Percentiles rank a stretch among this genome's conserved stretches.
Evolutionary conservation across 2,888 invertebrate genomes (phyloP).

Genomic region (Drosophila recens): DNA sequence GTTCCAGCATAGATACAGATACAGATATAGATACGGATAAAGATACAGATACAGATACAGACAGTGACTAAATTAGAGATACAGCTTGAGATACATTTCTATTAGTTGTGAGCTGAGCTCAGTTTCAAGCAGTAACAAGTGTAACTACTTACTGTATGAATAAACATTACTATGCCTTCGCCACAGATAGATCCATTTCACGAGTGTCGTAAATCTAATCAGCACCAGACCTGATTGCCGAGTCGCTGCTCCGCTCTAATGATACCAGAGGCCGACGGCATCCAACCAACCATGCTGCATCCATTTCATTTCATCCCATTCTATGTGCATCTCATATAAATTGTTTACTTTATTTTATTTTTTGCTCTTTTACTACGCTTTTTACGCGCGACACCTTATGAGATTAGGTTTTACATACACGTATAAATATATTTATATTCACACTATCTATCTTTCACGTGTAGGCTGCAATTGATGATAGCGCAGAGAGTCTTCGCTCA

Average conservation of each 20-base stretch:
- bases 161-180: slow-evolving; percentile 54
- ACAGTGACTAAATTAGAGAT: slow-evolving; percentile 13
- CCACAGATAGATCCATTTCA: slow-evolving; percentile 40
- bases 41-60: neutral
- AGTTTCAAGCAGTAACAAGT: slow-evolving; percentile 28
- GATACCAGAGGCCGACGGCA: slow-evolving; percentile 25
- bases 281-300: slow-evolving; percentile 25
- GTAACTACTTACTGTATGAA: slow-evolving; percentile 53
- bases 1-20: slow-evolving; percentile 28
- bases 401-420: slow-evolving; percentile 30
- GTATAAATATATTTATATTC: neutral
- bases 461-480: slow-evolving; percentile 27
- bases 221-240: slow-evolving; percentile 50
- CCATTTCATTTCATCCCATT: slow-evolving; percentile 10
- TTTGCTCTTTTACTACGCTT: neutral
- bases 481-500: slow-evolving; percentile 24
- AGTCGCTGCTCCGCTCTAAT: slow-evolving; percentile 43
- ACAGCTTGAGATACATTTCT: neutral
- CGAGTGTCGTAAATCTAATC: slow-evolving; percentile 63
- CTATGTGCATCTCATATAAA: slow-evolving; percentile 13
- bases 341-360: slow-evolving; percentile 36
- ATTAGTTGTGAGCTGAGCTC: slow-evolving; percentile 27
- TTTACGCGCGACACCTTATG: slow-evolving; percentile 24
- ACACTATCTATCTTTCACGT: slow-evolving; percentile 29
- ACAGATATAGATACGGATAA: slow-evolving; percentile 12